Conservation (phyloP, 2,888 invertebrate genomes). For the Lasioglossum pauxillum region DNA sequence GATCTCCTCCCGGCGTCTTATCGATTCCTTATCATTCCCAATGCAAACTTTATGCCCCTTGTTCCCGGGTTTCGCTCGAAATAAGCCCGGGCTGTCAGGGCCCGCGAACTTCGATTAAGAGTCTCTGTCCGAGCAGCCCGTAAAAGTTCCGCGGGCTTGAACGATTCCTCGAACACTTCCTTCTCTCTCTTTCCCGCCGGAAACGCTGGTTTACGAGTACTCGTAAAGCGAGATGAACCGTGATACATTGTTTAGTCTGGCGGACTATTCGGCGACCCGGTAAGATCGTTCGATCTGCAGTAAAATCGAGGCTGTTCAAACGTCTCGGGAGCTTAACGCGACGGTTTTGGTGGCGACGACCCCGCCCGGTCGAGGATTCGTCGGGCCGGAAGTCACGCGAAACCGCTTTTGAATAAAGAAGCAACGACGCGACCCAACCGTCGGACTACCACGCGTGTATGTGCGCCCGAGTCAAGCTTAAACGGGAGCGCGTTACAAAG, state of each 20-base stretch:
- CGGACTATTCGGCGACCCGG: background rate
- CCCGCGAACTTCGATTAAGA: constrained; percentile 37
- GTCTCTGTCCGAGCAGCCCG: background rate
- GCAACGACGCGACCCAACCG: background rate
- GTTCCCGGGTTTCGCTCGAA: constrained; percentile 48
- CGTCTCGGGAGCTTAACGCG: background rate
- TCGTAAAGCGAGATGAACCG: constrained; percentile 38
- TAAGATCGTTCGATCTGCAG: background rate
- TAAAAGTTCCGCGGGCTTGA: constrained; percentile 8
- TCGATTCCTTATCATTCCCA: constrained; percentile 60
- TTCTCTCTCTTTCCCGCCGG: background rate
- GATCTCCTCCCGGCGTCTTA: constrained; percentile 25
- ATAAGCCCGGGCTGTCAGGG: constrained; percentile 36
- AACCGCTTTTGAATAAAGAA: constrained; percentile 40
- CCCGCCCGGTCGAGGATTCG: background rate
- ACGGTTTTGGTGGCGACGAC: background rate
- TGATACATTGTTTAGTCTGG: constrained; percentile 33
- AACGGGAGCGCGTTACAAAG: constrained; percentile 32
- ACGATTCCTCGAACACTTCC: background rate
- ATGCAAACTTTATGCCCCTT: constrained; percentile 56
- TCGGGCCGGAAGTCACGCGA: constrained; percentile 18
- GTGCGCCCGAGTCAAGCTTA: constrained; percentile 14
- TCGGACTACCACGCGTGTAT: background rate
- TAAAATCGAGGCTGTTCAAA: constrained; percentile 11
- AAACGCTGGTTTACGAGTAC: constrained; percentile 24